Base-by-base conservation (phyloP, 2,113 vertebrate species). In the Nicator chloris region DNA sequence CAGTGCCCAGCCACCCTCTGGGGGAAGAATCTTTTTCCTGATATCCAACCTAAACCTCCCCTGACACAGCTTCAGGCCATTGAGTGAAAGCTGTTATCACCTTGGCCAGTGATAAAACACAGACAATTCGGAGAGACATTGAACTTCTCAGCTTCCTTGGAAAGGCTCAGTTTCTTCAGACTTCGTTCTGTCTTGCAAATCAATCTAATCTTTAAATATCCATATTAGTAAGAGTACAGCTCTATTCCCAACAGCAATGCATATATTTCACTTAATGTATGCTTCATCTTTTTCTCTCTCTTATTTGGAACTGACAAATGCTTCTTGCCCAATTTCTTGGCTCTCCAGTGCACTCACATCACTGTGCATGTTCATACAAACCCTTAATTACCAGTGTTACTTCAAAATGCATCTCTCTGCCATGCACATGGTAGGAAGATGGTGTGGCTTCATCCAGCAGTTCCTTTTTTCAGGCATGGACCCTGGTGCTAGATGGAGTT, bases 401-500 rank as follows among this genome's bases (percentile, higher is more conserved):
- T 77, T 88, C 49, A 71, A 91, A 89, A 69, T 37, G 11, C 69
- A 51, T 64, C 65, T 72, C 69, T 80, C 53, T 88, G 87, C 72
- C 50, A 64, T 72, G 33, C 40, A 30, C n/a, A 47, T 10, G 50
- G 64, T n/a, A 79, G 28, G 81, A 82, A 79, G 75, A 64, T 15
- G 39, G 65, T 90, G 47, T 2, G 7, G 65, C 45, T 92, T 64
- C 76, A 72, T 31, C 57, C 81, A 91, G 77, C 93, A 40, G 61
- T 37, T 95, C 31, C 76, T 96, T 96, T 92, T 76, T 80, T 95
- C 68, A 64, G 76, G 50, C 65, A 21, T 91, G 94, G 94, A n/a
- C 35, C 54, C 35, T 79, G 82, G 56, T 93, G 59, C 84, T 91
- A 93, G 96, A 95, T 91, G 93, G 92, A 94, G 54, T 77, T 92